These are phyloP conservation scores for Hirtodrosophila confusa DNA, from an alignment of 2,888 invertebrate genomes.

Conservation along the genomic window DNA sequence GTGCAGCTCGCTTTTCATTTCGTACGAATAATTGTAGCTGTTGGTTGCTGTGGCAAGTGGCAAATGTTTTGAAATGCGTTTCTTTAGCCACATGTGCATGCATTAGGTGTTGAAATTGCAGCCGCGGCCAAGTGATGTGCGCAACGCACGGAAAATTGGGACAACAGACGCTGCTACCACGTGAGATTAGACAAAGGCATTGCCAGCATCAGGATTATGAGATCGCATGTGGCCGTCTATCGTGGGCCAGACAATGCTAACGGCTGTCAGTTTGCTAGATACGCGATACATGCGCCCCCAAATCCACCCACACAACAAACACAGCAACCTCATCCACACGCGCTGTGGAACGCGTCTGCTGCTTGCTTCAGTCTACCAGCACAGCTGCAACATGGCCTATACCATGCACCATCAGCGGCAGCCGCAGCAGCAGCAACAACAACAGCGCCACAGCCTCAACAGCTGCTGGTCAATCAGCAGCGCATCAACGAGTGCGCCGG, in stretches of 20 bases:
- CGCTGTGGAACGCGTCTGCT: conserved; percentile 10
- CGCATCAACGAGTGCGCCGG: conserved; percentile 89
- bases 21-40: conserved; percentile 50
- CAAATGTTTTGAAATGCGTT: conserved; percentile 46
- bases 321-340: conserved; percentile 24
- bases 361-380: conserved; percentile 53
- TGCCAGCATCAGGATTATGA: conserved; percentile 72
- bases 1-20: conserved; percentile 65
- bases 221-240: conserved; percentile 78
- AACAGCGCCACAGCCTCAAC: conserved; percentile 1
- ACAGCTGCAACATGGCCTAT: conserved; percentile 55
- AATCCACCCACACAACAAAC: conserved; percentile 14
- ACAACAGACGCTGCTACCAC: conserved; percentile 36
- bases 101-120: conserved; percentile 55
- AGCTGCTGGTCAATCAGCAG: conserved; percentile 77
- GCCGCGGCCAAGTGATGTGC: conserved; percentile 75
- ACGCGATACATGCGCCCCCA: conserved; percentile 45
- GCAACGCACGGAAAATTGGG: conserved; percentile 33
- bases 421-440: conserved; percentile 23
- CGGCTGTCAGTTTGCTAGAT: conserved; percentile 60
- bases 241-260: conserved; percentile 73
- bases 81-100: conserved; percentile 37
- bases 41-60: conserved; percentile 31
- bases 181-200: conserved; percentile 41
- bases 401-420: conserved; percentile 26